These are phyloP conservation scores for Melieria omissa DNA, from an alignment of 2,888 invertebrate genomes.

Conservation along the genomic window DNA sequence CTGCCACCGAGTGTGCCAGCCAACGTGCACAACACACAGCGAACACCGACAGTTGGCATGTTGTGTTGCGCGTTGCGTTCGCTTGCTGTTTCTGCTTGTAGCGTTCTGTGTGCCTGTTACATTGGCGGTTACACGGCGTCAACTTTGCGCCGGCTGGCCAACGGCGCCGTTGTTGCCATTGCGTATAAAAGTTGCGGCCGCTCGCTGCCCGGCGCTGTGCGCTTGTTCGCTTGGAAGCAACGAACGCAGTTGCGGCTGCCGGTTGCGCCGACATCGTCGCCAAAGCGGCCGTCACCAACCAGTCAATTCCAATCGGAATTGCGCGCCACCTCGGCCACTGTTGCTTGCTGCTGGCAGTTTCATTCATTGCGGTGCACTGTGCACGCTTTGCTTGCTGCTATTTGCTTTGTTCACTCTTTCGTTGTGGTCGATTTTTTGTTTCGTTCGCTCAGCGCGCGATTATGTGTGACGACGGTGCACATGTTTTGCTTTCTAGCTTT, in stretches of 20 bases:
- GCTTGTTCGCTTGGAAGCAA: neutral
- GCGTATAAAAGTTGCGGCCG: neutral
- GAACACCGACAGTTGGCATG: conserved; percentile 5
- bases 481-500: neutral
- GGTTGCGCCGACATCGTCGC: too few species aligned
- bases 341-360: neutral
- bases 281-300: too few species aligned
- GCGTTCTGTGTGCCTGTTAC: conserved; percentile 59
- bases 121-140: conserved; percentile 64
- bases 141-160: conserved; percentile 30
- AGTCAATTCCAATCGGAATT: too few species aligned
- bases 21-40: neutral
- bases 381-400: too few species aligned
- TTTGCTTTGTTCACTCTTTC: too few species aligned
- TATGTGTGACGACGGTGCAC: neutral
- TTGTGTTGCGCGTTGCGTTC: conserved; percentile 13
- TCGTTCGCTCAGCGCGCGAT: too few species aligned
- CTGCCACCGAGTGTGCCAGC: neutral
- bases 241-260: too few species aligned
- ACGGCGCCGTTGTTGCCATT: neutral
- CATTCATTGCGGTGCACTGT: too few species aligned
- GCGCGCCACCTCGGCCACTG: too few species aligned
- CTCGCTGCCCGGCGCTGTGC: neutral
- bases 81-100: conserved; percentile 47
- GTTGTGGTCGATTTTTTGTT: too few species aligned